Evolutionary conservation across 2,888 invertebrate genomes (phyloP), one percentile per base, ranked within the genome.

Genomic region (Chrysina gloriosa): DNA sequence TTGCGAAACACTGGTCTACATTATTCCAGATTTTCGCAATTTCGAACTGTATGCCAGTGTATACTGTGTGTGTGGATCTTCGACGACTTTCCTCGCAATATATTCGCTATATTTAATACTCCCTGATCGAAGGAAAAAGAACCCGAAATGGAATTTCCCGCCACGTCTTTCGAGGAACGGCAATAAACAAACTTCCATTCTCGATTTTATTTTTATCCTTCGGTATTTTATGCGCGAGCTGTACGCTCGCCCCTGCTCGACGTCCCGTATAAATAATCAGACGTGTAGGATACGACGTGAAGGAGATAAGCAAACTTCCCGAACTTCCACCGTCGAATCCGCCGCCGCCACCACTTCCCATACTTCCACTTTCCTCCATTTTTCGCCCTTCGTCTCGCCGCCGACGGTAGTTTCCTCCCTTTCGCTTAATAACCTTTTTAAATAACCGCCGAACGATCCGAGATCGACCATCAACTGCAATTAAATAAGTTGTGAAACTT

Each of bases 401-500:
- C n/a, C 36, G n/a, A 3, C 2, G 7, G 2, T 34, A n/a, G n/a
- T 34, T 34, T 34, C 7, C 36, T n/a, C 36, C n/a, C n/a, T n/a
- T n/a, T n/a, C n/a, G n/a, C 23, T 58, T 58, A 58, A 58, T 58
- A 58, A 58, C 19, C 39, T 58, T 58, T 58, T 39, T 39, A 58
- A 58, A 58, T 39, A 58, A 58, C 58, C 39, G 61, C 23, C 34
- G 63, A 50, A 68, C 71, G 64, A 72, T 71, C 70, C 63, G 63
- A 67, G 61, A 70, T 65, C 68, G 56, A 70, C 71, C 71, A 74
- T 70, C 71, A 74, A 71, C 69, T 70, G 71, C 76, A 74, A 72
- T 74, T 73, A 75, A 72, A 74, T 74, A 73, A 73, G 71, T 73
- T 72, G 50, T 50, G 71, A 70, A 74, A 73, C 73, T 74, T 73